phyloP scores from a whole-genome alignment of 2,888 invertebrate genomes.

The Parnassius apollo region DNA sequence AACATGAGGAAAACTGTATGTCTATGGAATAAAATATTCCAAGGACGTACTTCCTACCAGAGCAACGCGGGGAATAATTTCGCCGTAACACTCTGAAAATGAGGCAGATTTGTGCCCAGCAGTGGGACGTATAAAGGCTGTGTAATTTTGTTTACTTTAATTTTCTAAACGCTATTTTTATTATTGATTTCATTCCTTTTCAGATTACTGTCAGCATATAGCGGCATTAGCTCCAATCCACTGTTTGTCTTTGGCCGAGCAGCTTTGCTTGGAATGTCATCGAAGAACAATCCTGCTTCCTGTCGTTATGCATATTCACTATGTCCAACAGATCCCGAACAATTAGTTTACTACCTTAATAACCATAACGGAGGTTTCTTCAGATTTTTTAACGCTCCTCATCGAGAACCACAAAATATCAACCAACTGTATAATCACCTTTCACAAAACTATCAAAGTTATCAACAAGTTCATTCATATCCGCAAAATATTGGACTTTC shows the following conservation, averaged over 20 bases:
- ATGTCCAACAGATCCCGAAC: slow-evolving; percentile 87
- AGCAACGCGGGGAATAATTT: too few species aligned
- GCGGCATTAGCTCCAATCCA: slow-evolving; percentile 81
- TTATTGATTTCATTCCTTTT: slow-evolving; percentile 28
- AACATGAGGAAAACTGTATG: too few species aligned
- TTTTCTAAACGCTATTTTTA: background rate
- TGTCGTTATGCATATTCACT: slow-evolving; percentile 85
- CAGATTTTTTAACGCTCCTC: slow-evolving; percentile 85
- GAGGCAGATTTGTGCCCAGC: too few species aligned
- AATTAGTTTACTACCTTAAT: slow-evolving; percentile 88
- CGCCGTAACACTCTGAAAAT: too few species aligned
- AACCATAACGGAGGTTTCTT: slow-evolving; percentile 94
- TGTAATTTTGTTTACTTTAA: too few species aligned
- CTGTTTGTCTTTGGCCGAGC: slow-evolving; percentile 88
- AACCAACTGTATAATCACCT: slow-evolving; percentile 66
- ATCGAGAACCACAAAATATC: slow-evolving; percentile 46
- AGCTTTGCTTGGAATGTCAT: slow-evolving; percentile 86
- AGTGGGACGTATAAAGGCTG: too few species aligned
- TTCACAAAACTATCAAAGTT: slow-evolving; percentile 39
- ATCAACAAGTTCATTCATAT: slow-evolving; percentile 32
- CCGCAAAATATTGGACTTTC: slow-evolving; percentile 25
- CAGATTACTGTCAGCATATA: slow-evolving; percentile 82
- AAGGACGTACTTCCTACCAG: too few species aligned
- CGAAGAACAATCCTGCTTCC: slow-evolving; percentile 78
- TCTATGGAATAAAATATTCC: too few species aligned